Percentiles rank a stretch among this genome's conserved stretches.
phyloP scores from a whole-genome alignment of 2,797 vertebrate genomes.

The Pseudochaenichthys georgianus region DNA sequence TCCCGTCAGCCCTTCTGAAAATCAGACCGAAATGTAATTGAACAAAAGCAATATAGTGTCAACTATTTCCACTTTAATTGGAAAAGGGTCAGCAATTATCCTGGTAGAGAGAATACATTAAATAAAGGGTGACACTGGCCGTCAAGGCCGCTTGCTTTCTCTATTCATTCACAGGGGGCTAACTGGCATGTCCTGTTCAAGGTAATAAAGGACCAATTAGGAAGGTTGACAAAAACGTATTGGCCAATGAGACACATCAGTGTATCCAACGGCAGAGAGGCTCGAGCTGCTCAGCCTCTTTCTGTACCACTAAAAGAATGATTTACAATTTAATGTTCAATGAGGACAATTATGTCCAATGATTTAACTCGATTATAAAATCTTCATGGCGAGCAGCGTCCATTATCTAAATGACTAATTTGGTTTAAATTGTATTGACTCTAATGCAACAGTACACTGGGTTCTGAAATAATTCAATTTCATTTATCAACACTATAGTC shows the following conservation, averaged over 20 bases:
- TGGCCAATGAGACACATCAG: conserved; percentile 9
- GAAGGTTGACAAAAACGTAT: background rate
- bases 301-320: conserved; percentile 18
- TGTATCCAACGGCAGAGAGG: conserved; percentile 12
- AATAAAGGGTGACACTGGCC: conserved; percentile 30
- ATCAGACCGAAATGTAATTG: conserved; percentile 19
- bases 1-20: conserved; percentile 12
- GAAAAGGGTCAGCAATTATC: conserved; percentile 53
- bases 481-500: conserved; percentile 31
- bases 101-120: conserved; percentile 36
- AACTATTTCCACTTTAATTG: conserved; percentile 43
- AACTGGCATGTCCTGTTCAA: conserved; percentile 29
- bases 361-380: conserved; percentile 33
- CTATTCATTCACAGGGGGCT: conserved; percentile 29
- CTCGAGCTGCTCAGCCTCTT: conserved; percentile 16
- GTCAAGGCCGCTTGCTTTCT: conserved; percentile 20
- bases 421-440: conserved; percentile 28
- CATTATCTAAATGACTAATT: conserved; percentile 28
- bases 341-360: conserved; percentile 31
- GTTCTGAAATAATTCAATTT: conserved; percentile 32
- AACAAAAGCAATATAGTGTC: conserved; percentile 12
- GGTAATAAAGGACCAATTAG: conserved; percentile 41
- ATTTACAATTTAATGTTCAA: conserved; percentile 30
- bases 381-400: conserved; percentile 5
- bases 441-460: conserved; percentile 9